Conservation (phyloP, 2,113 vertebrate species). For the Sceloporus undulatus region DNA sequence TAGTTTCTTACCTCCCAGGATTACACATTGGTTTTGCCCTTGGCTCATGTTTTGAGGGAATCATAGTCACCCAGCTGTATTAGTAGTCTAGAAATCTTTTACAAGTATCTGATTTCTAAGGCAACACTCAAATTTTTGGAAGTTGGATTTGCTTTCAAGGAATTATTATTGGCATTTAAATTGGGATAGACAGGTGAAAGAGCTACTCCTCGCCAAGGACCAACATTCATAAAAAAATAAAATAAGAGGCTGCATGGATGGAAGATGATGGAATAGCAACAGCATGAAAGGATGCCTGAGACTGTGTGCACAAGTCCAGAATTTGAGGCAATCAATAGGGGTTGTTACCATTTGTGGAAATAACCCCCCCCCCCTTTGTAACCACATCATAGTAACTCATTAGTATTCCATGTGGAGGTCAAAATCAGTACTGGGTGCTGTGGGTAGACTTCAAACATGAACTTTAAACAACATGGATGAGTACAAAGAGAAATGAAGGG, state of each 20-base stretch:
- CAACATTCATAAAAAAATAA: background rate
- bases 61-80: background rate
- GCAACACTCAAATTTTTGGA: background rate
- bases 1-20: too few relatives aligned
- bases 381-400: constrained; percentile 18
- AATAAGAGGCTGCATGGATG: background rate
- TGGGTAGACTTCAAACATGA: constrained; percentile 30
- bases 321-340: background rate
- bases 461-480: constrained; percentile 28
- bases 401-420: constrained; percentile 20
- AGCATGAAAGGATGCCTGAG: background rate
- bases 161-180: background rate
- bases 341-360: constrained; percentile 1
- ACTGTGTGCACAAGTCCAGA: background rate
- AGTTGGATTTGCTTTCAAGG: background rate
- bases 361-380: background rate
- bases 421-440: constrained; percentile 19
- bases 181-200: background rate
- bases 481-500: constrained; percentile 16
- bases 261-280: background rate
- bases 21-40: too few relatives aligned
- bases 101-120: background rate
- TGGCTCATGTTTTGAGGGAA: too few relatives aligned
- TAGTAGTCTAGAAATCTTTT: background rate
- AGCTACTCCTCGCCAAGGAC: background rate